phyloP scores from a whole-genome alignment of 2,888 invertebrate genomes.

The Pocota personata region DNA sequence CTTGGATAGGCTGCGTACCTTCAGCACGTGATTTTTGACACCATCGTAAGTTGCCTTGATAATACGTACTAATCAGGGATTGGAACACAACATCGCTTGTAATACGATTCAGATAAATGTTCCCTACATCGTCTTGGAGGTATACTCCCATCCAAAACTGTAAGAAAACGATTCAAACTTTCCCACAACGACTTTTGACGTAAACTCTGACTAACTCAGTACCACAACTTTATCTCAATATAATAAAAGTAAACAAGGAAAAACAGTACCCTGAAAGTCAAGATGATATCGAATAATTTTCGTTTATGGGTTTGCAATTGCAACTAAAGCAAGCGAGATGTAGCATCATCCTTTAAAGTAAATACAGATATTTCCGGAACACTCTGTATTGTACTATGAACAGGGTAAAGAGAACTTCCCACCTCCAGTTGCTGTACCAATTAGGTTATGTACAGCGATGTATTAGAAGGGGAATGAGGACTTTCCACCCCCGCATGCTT shows the following conservation, averaged over 20 bases:
- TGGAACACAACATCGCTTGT: not conserved
- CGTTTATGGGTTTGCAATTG: not conserved
- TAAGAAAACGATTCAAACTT: no score
- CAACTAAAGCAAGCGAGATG: not conserved
- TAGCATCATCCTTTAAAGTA: not conserved
- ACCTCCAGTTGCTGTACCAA: constrained; percentile 1
- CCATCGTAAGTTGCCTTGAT: not conserved
- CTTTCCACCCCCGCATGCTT: constrained; percentile 7
- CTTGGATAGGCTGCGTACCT: not conserved
- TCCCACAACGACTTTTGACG: no score
- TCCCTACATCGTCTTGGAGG: not conserved
- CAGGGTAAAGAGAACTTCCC: not conserved
- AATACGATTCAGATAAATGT: not conserved
- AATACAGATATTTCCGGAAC: constrained; percentile 11
- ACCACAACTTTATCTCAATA: not conserved
- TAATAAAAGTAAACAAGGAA: not conserved
- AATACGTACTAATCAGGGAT: not conserved
- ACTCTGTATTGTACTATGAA: not conserved
- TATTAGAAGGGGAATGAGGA: not conserved
- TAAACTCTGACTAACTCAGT: not conserved
- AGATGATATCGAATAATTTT: not conserved
- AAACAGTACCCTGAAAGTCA: not conserved
- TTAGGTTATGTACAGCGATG: constrained; percentile 8
- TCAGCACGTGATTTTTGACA: not conserved
- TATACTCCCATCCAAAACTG: no score